These are phyloP conservation scores for Heliconius eleuchia DNA, from an alignment of 1,140 invertebrate genomes.

Conservation along the genomic window DNA sequence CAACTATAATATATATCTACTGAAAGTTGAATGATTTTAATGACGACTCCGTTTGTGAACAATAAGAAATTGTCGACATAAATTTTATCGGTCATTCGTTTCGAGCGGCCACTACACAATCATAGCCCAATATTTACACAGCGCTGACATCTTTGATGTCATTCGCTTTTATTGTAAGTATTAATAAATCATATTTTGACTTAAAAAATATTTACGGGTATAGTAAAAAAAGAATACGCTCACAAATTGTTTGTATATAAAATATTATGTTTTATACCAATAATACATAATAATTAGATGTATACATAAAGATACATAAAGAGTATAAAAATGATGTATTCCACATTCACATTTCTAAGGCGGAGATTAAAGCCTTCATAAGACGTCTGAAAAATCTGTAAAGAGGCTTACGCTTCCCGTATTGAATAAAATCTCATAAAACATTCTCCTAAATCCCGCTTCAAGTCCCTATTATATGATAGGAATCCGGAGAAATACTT, in stretches of 20 bases:
- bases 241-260: neutral
- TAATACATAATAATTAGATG: neutral
- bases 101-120: conserved; percentile 50
- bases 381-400: conserved; percentile 65
- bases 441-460: conserved; percentile 57
- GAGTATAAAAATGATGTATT: conserved; percentile 43
- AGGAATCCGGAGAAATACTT: conserved; percentile 41
- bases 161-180: conserved; percentile 4
- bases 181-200: neutral
- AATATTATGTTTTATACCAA: neutral
- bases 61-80: conserved; percentile 64
- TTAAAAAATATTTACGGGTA: neutral
- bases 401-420: conserved; percentile 62
- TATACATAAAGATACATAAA: neutral
- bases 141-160: conserved; percentile 14
- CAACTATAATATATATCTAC: neutral
- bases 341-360: conserved; percentile 49
- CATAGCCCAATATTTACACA: conserved; percentile 54
- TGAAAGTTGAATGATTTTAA: conserved; percentile 70
- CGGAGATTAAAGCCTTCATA: conserved; percentile 61
- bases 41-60: conserved; percentile 60
- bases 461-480: conserved; percentile 50
- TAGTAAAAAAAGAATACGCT: too few species aligned
- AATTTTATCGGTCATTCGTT: conserved; percentile 64
- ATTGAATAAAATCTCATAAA: conserved; percentile 65